Evolutionary conservation across 2,797 vertebrate genomes (phyloP).

Genomic region (Ibycter americanus): DNA sequence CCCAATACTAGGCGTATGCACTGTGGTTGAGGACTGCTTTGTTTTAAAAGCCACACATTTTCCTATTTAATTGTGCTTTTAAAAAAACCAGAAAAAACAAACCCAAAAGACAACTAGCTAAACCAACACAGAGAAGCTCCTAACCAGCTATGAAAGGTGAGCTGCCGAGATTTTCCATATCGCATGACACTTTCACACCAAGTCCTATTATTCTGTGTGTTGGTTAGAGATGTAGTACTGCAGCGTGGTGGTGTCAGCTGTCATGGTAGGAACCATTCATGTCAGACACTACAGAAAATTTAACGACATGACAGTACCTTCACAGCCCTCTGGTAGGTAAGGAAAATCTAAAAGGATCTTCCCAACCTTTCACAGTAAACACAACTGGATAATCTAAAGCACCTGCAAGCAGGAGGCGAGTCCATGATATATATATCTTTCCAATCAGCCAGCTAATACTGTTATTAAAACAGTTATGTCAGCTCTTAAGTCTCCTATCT

Average conservation of each 20-base stretch:
- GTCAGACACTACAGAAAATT: conserved; percentile 14
- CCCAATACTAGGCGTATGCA: neutral
- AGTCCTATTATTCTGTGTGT: conserved; percentile 12
- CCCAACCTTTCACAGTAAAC: conserved; percentile 68
- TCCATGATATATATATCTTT: neutral
- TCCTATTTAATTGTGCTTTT: conserved; percentile 30
- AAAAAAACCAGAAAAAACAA: neutral
- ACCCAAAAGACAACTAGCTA: neutral
- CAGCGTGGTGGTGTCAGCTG: neutral
- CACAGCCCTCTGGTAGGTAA: conserved; percentile 55
- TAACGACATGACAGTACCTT: conserved; percentile 39
- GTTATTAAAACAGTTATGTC: conserved; percentile 48
- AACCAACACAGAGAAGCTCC: conserved; percentile 35
- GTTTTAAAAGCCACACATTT: conserved; percentile 17
- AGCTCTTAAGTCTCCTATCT: conserved; percentile 33
- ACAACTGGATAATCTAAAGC: conserved; percentile 41
- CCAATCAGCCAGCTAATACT: conserved; percentile 45
- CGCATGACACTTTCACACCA: neutral
- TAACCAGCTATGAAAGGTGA: conserved; percentile 32
- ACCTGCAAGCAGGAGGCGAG: conserved; percentile 45
- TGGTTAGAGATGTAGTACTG: conserved; percentile 16
- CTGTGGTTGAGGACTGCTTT: neutral
- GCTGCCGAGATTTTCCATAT: neutral
- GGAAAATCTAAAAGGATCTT: conserved; percentile 50
- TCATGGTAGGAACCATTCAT: conserved; percentile 14